Evolutionary conservation across 2,888 invertebrate genomes (phyloP).

Genomic region (Stictocephala bisonia): DNA sequence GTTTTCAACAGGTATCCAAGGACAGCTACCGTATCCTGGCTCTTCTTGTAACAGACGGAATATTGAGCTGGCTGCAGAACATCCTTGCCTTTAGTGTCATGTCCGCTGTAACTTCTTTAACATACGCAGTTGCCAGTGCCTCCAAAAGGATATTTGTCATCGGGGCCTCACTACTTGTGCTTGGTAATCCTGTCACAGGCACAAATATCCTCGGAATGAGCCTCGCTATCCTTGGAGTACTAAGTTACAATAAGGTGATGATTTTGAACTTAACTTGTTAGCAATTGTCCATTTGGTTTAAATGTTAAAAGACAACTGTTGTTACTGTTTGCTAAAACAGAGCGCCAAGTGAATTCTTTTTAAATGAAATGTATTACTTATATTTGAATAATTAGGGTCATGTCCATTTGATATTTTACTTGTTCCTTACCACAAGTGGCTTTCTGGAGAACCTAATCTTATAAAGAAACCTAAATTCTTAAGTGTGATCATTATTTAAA

Average conservation of each 20-base stretch:
- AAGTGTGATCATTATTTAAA: too few species aligned
- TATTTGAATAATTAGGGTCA: too few species aligned
- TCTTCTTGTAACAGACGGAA: constrained; percentile 81
- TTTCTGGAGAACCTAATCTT: too few species aligned
- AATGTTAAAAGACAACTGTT: background rate
- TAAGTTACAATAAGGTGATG: constrained; percentile 89
- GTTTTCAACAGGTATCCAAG: constrained; percentile 65
- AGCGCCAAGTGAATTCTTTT: too few species aligned
- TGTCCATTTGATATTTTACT: too few species aligned
- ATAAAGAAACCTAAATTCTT: too few species aligned
- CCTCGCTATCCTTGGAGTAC: constrained; percentile 88
- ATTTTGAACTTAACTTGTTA: constrained; percentile 46
- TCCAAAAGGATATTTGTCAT: constrained; percentile 95
- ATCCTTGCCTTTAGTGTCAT: constrained; percentile 94
- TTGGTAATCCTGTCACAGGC: constrained; percentile 92
- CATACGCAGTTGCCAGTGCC: constrained; percentile 95
- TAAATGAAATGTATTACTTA: too few species aligned
- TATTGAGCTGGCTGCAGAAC: constrained; percentile 94
- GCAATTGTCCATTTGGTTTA: background rate
- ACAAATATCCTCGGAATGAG: constrained; percentile 91
- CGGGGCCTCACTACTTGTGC: constrained; percentile 83
- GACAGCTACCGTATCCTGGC: constrained; percentile 70
- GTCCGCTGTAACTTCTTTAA: constrained; percentile 90
- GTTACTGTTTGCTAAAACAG: background rate
- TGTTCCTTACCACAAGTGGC: too few species aligned